These are phyloP conservation scores for Dryadula phaetusa DNA, from an alignment of 2,888 invertebrate genomes.

Conservation along the genomic window DNA sequence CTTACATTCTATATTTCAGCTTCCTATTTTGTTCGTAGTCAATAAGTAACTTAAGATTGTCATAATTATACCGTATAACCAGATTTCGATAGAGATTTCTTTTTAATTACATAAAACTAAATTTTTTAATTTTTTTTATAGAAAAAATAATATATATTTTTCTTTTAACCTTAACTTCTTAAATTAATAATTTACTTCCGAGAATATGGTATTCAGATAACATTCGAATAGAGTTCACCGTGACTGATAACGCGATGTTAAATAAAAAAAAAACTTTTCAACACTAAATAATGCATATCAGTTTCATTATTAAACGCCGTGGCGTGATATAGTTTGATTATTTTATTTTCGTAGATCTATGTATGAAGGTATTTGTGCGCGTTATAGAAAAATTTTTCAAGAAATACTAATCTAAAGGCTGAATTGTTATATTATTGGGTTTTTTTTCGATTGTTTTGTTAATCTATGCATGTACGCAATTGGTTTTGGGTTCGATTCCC, in stretches of 20 bases:
- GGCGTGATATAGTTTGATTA: not conserved
- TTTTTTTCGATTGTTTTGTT: too few relatives aligned
- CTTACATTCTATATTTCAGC: too few relatives aligned
- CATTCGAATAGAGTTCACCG: conserved; percentile 15
- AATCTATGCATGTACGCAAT: too few relatives aligned
- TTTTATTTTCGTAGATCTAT: not conserved
- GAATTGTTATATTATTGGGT: too few relatives aligned
- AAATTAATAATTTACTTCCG: conserved; percentile 5
- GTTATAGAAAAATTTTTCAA: too few relatives aligned
- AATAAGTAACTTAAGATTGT: too few relatives aligned
- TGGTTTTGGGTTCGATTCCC: too few relatives aligned
- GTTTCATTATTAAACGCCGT: not conserved
- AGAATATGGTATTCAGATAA: conserved; percentile 17
- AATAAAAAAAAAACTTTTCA: conserved; percentile 1
- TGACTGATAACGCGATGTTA: conserved; percentile 1
- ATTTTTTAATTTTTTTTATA: not conserved
- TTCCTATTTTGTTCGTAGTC: too few relatives aligned
- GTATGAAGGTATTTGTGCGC: not conserved
- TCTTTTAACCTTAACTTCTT: not conserved
- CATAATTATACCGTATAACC: too few relatives aligned
- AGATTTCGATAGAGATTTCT: too few relatives aligned
- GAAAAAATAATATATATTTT: not conserved
- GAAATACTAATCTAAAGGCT: too few relatives aligned
- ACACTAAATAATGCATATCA: conserved; percentile 1
- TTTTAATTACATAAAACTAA: too few relatives aligned